Conservation (phyloP, 2,797 vertebrate genomes). For the Holocentrus rufus region DNA sequence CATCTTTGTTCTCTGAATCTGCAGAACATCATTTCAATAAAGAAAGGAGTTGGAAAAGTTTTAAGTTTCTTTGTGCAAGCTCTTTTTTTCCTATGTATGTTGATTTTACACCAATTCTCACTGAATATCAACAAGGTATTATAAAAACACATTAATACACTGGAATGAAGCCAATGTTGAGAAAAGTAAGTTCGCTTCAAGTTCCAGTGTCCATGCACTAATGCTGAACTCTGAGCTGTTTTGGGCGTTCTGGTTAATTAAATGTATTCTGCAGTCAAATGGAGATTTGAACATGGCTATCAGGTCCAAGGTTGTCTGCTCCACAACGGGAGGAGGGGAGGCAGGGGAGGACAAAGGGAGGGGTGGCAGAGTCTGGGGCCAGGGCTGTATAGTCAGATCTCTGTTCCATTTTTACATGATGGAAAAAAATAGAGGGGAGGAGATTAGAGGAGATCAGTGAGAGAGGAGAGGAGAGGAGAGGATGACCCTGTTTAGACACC, state of each 20-base stretch:
- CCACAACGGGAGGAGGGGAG: not conserved
- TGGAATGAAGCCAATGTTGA: not conserved
- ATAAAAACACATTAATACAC: not conserved
- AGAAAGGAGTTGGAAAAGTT: not conserved
- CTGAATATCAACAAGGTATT: not conserved
- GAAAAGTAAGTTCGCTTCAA: not conserved
- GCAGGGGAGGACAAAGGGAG: not conserved
- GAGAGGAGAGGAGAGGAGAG: not conserved
- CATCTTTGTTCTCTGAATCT: too few species aligned
- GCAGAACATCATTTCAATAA: not conserved
- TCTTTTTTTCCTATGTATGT: not conserved
- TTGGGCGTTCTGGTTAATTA: not conserved
- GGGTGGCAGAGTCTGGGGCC: not conserved
- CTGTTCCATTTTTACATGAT: slow-evolving; percentile 9
- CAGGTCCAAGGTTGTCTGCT: not conserved
- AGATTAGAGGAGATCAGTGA: too few species aligned
- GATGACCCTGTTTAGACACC: slow-evolving; percentile 40
- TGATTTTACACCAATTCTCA: not conserved
- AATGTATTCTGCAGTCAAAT: not conserved
- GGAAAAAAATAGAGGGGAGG: not conserved
- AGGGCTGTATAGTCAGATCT: not conserved
- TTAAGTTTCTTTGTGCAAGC: too few species aligned
- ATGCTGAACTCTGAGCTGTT: not conserved
- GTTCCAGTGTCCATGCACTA: too few species aligned
- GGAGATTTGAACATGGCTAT: not conserved